Evolutionary conservation across 64 coral and sea anemone genomes (phyloP), one percentile per base, ranked within the genome.

Genomic region (Montipora foliosa): DNA sequence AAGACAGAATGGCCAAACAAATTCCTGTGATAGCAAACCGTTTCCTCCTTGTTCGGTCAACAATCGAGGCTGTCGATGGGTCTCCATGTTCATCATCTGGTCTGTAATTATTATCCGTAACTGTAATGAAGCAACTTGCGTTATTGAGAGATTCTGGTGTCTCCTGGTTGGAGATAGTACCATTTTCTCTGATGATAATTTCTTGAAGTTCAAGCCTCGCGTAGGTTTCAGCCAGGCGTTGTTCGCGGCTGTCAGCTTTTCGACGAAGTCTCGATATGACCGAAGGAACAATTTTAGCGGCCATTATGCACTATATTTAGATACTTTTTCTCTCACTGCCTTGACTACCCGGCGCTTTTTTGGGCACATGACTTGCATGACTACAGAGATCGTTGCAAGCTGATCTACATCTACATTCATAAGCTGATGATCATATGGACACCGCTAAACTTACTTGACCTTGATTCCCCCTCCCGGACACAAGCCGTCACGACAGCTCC

Each of bases 11-110:
- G 13, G 58, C 11, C 4, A 90, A 81, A 9, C 51, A 6, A 6
- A 90, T 69, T 15, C 89, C 89, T 21, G 73, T 1, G 16, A 87
- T 47, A 15, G 84, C 71, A 25, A 87, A 16, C 45, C 12, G 37
- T n/a, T 75, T 87, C 49, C 2, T 48, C 55, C n/a, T 49, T n/a
- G 45, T 73, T n/a, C 47, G 64, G 17, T 25, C 11, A n/a, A 17
- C 24, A 24, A 82, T 62, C n/a, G 10, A 11, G 13, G 20, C 53
- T 2, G 1, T 37, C 8, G 37, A 5, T 8, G 14, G 10, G 1
- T n/a, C 16, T 17, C 53, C 77, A 49, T 8, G 57, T 13, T 51
- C 15, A 2, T 22, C 14, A 17, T 15, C 47, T 47, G 19, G 10
- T 6, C 5, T 47, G 17, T 8, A n/a, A 57, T 21, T 45, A 79